Conservation (phyloP, 2,113 vertebrate species). For the Corythornis cristatus region DNA sequence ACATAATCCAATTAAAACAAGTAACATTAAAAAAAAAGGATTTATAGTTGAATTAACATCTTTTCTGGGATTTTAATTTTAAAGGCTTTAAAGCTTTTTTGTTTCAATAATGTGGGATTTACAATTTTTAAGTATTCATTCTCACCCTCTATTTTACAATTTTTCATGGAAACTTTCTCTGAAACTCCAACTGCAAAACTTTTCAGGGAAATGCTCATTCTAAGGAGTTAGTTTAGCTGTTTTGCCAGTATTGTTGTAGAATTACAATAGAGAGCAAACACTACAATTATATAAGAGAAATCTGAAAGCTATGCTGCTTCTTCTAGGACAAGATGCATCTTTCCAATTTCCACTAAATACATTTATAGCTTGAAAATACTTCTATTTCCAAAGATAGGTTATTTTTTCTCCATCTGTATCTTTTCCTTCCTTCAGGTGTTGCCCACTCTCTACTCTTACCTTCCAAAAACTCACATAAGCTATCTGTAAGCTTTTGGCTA, state of each 20-base stretch:
- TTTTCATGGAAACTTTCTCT: background rate
- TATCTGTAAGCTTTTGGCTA: background rate
- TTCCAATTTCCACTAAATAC: conserved; percentile 20
- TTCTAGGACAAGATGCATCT: background rate
- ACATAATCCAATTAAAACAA: background rate
- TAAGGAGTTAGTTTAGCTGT: background rate
- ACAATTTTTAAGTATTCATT: background rate
- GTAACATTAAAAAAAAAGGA: background rate
- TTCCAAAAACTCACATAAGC: background rate
- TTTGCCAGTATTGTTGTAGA: background rate
- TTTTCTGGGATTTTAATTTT: conserved; percentile 10
- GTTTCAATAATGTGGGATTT: background rate
- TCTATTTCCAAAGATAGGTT: conserved; percentile 29
- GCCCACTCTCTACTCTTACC: conserved; percentile 22
- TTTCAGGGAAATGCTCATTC: background rate
- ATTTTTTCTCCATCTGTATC: conserved; percentile 18
- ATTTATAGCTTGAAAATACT: conserved; percentile 25
- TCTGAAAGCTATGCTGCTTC: background rate
- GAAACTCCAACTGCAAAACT: background rate
- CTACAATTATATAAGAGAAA: background rate
- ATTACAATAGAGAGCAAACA: background rate
- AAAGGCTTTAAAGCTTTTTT: background rate
- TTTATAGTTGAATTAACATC: background rate
- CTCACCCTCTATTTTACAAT: background rate
- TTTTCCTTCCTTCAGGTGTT: conserved; percentile 20